phyloP scores from a whole-genome alignment of 2,888 invertebrate species.

The Oligia latruncula region DNA sequence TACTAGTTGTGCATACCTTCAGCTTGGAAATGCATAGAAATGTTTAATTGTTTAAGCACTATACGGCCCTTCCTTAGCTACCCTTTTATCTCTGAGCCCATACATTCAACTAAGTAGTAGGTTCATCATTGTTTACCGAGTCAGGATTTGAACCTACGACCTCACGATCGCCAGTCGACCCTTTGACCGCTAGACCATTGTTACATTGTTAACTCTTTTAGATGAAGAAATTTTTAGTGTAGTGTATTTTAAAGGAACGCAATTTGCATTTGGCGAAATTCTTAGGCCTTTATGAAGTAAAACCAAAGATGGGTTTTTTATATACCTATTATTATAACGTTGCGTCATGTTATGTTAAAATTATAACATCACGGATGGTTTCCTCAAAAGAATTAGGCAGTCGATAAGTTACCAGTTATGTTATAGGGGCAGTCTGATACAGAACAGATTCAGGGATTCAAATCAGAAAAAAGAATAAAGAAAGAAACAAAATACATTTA shows the following conservation, averaged over 20 bases:
- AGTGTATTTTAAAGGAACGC: not conserved
- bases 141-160: conserved; percentile 44
- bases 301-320: no score
- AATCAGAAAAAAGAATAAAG: no score
- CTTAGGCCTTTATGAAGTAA: no score
- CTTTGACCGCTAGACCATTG: conserved; percentile 42
- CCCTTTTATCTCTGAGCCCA: conserved; percentile 2
- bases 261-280: not conserved
- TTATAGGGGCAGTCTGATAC: no score
- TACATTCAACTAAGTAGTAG: conserved; percentile 4
- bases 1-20: not conserved
- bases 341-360: no score
- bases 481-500: no score
- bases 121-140: conserved; percentile 42
- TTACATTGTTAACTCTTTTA: conserved; percentile 12
- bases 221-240: not conserved
- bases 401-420: no score
- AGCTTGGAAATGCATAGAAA: not conserved
- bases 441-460: no score
- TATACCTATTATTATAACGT: no score
- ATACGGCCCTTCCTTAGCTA: conserved; percentile 2
- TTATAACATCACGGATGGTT: no score
- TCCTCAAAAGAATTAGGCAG: no score
- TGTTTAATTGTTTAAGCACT: not conserved
- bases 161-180: conserved; percentile 39